Conservation (phyloP, 2,797 vertebrate genomes). For the Mormyrops boulengeri region DNA sequence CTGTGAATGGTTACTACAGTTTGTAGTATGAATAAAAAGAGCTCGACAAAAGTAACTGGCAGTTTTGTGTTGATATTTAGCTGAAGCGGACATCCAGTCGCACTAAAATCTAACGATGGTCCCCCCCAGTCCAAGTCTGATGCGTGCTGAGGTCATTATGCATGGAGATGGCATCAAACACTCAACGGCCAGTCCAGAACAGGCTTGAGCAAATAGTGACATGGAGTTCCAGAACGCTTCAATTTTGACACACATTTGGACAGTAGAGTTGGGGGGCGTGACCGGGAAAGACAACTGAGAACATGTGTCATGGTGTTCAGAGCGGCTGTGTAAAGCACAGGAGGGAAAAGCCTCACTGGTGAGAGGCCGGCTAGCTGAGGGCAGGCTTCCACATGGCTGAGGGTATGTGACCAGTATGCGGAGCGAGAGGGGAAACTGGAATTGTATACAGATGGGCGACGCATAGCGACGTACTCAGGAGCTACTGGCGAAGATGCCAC, state of each 20-base stretch:
- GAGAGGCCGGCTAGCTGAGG: neutral
- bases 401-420: neutral
- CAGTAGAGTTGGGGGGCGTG: neutral
- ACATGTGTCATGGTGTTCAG: neutral
- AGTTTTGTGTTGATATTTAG: neutral
- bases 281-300: neutral
- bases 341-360: neutral
- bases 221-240: neutral
- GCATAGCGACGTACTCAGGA: neutral
- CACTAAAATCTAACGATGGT: neutral
- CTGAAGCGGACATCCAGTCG: neutral
- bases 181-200: neutral
- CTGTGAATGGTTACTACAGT: neutral
- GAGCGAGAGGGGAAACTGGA: neutral
- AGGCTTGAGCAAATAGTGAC: neutral
- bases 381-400: neutral
- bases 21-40: neutral
- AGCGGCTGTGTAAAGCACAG: neutral
- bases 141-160: neutral
- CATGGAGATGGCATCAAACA: neutral
- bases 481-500: neutral
- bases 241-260: neutral
- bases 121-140: neutral
- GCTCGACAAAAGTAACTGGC: neutral
- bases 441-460: neutral